Conservation (phyloP, 64 coral and sea anemone species). For the Stichodactyla mertensii region DNA sequence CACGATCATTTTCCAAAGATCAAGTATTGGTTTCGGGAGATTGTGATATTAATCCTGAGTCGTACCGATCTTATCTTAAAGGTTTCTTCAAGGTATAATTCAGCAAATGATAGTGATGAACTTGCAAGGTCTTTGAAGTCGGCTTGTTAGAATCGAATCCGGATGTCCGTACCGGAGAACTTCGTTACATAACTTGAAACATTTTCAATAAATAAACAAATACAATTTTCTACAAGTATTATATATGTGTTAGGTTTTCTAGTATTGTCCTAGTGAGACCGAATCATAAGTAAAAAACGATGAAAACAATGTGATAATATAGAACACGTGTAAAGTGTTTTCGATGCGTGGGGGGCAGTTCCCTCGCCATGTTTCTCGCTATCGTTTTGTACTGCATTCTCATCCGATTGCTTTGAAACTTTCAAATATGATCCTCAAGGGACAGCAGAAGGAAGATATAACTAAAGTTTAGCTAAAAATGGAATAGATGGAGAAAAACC, state of each 20-base stretch:
- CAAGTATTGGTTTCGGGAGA: background rate
- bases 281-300: background rate
- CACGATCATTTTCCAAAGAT: background rate
- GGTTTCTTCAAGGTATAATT: background rate
- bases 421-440: background rate
- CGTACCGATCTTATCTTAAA: background rate
- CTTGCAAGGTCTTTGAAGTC: background rate
- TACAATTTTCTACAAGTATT: background rate
- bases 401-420: background rate
- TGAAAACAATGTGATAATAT: background rate
- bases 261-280: background rate
- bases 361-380: background rate
- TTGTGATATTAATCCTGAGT: background rate
- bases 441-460: background rate
- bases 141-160: background rate
- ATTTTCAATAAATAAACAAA: background rate
- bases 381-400: background rate
- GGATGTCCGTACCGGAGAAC: background rate
- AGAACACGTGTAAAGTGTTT: constrained; percentile 20
- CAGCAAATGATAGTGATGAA: background rate
- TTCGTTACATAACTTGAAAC: background rate
- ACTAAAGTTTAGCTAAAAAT: background rate
- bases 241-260: background rate
- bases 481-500: background rate
- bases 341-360: constrained; percentile 19